Base-by-base conservation (phyloP, 2,888 invertebrate species). In the Stenodera caucasica region DNA sequence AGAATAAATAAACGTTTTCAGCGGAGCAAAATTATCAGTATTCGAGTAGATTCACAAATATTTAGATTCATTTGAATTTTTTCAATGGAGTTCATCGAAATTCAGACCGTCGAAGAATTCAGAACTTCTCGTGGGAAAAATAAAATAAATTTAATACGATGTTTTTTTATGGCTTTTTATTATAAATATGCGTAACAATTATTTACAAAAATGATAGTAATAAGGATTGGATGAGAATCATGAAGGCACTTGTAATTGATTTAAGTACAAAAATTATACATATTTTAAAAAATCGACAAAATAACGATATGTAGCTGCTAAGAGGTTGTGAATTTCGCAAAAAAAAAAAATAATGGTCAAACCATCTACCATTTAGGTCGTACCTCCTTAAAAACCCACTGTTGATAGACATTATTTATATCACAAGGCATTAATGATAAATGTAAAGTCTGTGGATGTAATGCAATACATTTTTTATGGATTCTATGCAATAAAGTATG, bases 391-490 rank as follows among this genome's bases (percentile, higher is more conserved):
- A 95, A 93, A 58, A 84, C 84, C 95, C 96, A 96, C 75, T 94
- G 90, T 75, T 96, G 95, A 81, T 90, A 92, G 21, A 90, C 89
- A 78, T 94, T 94, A 74, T 90, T 88, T 33, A 87, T 82, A 80
- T 96, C 94, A 79, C 96, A 97, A 1, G 90, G 89, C 76, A 90
- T 88, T 37, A 96, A 82, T 15, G 89, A 89, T 1, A 96, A 80
- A 63, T 90, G 89, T 29, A 88, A 86, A 14, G 90, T 88, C 77
- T 90, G 88, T 0, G 94, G 92, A 83, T 94, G 91, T 51, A 94
- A 82, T 0, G 94, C 91, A 78, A 94, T 86, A 74, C 95, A 95
- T 78, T 91, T 89, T 67, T 89, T 88, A 77, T 90, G 88, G 0
- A 89, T 86, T 49, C 90, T 85, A 77, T 95, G 94, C 50, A 90